Conservation (phyloP, 2,888 invertebrate species). For the Sinotaia quadrata region DNA sequence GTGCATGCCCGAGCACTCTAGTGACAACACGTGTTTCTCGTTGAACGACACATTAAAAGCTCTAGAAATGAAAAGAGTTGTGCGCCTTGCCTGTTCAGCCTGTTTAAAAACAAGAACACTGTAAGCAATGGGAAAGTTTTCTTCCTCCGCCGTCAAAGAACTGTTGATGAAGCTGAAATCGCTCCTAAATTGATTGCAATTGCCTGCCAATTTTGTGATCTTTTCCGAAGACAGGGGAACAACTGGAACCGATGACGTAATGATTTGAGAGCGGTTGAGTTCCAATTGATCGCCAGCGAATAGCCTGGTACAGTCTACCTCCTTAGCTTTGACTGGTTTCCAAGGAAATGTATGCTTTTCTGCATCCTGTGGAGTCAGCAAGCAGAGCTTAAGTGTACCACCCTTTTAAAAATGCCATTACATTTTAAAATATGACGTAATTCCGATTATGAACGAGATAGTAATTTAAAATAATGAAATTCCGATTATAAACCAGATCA, state of each 20-base stretch:
- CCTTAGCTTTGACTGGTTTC: not conserved
- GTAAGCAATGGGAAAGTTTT: conserved; percentile 57
- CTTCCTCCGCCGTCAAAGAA: conserved; percentile 46
- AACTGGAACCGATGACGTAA: no score
- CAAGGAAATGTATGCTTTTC: not conserved
- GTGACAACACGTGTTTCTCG: no score
- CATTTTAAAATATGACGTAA: no score
- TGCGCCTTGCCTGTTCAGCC: conserved; percentile 43
- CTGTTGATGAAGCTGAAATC: conserved; percentile 32
- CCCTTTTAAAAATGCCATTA: no score
- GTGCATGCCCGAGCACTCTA: no score
- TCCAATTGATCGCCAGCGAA: conserved; percentile 2
- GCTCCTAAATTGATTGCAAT: conserved; percentile 16
- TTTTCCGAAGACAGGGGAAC: not conserved
- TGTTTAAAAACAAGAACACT: conserved; percentile 56
- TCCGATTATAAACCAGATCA: no score
- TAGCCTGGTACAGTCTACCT: conserved; percentile 1
- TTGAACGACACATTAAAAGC: no score
- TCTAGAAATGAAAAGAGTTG: no score
- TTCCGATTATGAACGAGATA: no score
- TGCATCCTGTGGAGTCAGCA: no score
- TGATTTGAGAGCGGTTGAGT: not conserved
- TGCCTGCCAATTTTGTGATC: not conserved
- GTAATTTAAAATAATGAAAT: no score
- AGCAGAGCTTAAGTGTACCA: no score